Conservation (phyloP, 1,140 invertebrate species). For the Drosophila kanapiae region DNA sequence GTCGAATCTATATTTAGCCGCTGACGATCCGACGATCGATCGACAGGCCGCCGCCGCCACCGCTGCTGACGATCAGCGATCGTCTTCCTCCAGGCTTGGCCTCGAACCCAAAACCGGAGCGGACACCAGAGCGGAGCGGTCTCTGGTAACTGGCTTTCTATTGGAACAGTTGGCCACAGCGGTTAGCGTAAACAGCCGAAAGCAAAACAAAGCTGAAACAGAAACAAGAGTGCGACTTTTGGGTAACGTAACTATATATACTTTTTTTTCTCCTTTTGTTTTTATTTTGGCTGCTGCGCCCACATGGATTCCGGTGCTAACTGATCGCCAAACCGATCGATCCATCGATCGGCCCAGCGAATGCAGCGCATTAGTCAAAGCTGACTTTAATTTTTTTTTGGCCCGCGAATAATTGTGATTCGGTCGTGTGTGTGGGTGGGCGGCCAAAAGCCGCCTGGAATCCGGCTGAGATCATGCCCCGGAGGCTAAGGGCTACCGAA, state of each 20-base stretch:
- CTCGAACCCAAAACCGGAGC: constrained; percentile 50
- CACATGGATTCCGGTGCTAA: constrained; percentile 33
- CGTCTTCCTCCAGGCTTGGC: constrained; percentile 55
- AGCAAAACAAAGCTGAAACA: constrained; percentile 36
- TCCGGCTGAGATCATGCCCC: constrained; percentile 36
- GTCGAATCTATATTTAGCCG: constrained; percentile 81
- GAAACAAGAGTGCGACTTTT: constrained; percentile 33
- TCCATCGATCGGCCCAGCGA: constrained; percentile 6
- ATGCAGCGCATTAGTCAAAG: constrained; percentile 42
- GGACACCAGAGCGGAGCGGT: constrained; percentile 18
- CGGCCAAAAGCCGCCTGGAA: constrained; percentile 20
- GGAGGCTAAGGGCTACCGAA: constrained; percentile 23
- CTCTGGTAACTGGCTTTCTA: constrained; percentile 67
- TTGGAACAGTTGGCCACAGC: constrained; percentile 75
- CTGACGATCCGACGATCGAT: constrained; percentile 55
- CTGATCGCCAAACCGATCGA: constrained; percentile 17
- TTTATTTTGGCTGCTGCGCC: constrained; percentile 34
- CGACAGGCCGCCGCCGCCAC: neutral
- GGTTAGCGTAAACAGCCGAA: constrained; percentile 30
- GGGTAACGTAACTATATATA: constrained; percentile 12
- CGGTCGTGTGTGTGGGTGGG: constrained; percentile 12
- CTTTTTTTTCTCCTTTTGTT: neutral
- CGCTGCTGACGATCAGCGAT: constrained; percentile 13
- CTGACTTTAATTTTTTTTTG: constrained; percentile 23
- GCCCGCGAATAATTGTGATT: constrained; percentile 24